phyloP scores from a whole-genome alignment of 2,113 vertebrate genomes.

The Coreoperca whiteheadi region DNA sequence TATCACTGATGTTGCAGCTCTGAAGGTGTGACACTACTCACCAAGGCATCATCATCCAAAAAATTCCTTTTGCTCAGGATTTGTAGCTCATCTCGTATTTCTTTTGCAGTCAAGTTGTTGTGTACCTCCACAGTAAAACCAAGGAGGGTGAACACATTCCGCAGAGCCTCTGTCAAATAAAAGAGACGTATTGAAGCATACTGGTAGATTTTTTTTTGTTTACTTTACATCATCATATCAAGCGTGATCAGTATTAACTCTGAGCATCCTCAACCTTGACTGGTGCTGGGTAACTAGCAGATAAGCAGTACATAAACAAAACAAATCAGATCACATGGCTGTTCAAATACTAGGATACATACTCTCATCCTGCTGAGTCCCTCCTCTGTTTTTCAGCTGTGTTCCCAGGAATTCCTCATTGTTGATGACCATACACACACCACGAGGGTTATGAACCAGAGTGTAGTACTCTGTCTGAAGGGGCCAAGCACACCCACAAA shows the following conservation, averaged over 20 bases:
- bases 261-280: neutral
- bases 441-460: conserved; percentile 64
- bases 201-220: neutral
- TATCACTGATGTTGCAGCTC: neutral
- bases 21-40: conserved; percentile 70
- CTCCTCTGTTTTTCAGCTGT: fast-evolving
- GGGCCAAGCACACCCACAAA: conserved; percentile 8
- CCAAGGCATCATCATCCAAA: conserved; percentile 81
- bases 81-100: conserved; percentile 55
- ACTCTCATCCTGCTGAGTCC: conserved; percentile 74
- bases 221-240: neutral
- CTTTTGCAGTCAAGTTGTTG: conserved; percentile 67
- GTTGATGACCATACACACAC: conserved; percentile 79
- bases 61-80: conserved; percentile 64
- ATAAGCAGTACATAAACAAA: neutral
- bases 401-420: conserved; percentile 40
- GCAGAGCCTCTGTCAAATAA: conserved; percentile 75
- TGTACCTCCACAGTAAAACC: conserved; percentile 77
- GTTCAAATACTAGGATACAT: conserved; percentile 4
- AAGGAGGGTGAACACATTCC: conserved; percentile 75
- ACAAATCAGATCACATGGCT: neutral
- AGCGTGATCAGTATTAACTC: neutral
- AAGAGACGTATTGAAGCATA: neutral
- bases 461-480: conserved; percentile 61
- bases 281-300: neutral